These are phyloP conservation scores for Hyppa rectilinea DNA, from an alignment of 2,888 invertebrate species.

Conservation along the genomic window DNA sequence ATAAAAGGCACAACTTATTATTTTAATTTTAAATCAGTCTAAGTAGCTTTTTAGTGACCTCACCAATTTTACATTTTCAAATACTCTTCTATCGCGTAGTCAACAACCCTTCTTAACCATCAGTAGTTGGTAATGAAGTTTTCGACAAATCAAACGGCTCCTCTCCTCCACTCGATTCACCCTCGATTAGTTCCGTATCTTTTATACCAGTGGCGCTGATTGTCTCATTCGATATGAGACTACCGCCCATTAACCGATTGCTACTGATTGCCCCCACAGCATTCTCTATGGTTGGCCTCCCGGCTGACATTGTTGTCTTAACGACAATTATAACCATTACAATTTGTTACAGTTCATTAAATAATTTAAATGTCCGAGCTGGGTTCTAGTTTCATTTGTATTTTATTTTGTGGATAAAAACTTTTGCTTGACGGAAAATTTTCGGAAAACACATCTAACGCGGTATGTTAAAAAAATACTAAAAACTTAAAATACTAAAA, in stretches of 20 bases:
- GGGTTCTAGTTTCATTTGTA: conserved; percentile 52
- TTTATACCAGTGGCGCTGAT: conserved; percentile 74
- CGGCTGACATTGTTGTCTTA: conserved; percentile 79
- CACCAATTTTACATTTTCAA: not conserved
- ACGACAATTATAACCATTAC: conserved; percentile 85
- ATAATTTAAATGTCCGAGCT: conserved; percentile 75
- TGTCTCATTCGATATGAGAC: conserved; percentile 85
- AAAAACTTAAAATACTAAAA: too few species aligned
- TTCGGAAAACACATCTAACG: not conserved
- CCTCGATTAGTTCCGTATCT: conserved; percentile 77
- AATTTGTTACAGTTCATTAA: conserved; percentile 80
- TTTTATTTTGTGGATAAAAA: conserved; percentile 30
- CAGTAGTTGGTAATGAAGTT: not conserved
- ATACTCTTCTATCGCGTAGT: not conserved
- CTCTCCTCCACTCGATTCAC: conserved; percentile 40
- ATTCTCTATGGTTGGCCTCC: conserved; percentile 84
- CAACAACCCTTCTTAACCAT: not conserved
- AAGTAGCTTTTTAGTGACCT: too few species aligned
- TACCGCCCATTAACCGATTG: conserved; percentile 81
- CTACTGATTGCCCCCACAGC: conserved; percentile 77
- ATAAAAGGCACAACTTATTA: not conserved
- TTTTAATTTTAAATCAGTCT: not conserved
- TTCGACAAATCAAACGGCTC: conserved; percentile 30
- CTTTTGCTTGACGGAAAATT: not conserved
- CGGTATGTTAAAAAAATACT: not conserved